Base-by-base conservation (phyloP, 2,797 vertebrate species). In the Cygnus olor region DNA sequence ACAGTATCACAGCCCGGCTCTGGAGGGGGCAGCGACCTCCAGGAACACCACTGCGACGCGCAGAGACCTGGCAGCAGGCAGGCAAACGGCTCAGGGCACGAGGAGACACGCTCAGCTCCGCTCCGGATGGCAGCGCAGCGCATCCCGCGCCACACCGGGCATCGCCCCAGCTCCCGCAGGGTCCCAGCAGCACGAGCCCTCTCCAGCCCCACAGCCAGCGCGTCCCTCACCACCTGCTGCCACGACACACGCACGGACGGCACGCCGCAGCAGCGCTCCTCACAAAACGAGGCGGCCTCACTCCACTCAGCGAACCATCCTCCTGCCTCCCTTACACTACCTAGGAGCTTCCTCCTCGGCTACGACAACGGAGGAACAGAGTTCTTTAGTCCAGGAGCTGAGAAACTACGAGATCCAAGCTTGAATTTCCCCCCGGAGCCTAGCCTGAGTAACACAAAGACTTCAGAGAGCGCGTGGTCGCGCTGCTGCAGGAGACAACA, bases 1-100 rank as follows among this genome's bases (percentile, higher is more conserved):
- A 97, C 93, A 97, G 98, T 71, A 96, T 97, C 97, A 97, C 68
- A 97, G 97, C 95, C 92, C 25, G 90, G 73, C 90, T 94, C 76
- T 68, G 69, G 72, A 72, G 70, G 71, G 83, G 65, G 83, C 73
- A 44, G 24, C 22, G 44, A 86, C 21, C 80, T 93, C 83, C 45
- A 56, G 93, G 91, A 81, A 94, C 80, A 72, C 42, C 3, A 11
- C 70, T 40, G 60, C 3, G 6, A 84, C 76, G 51, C 80, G 17
- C 51, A 18, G 42, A 85, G 54, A 68, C 32, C 70, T 11, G 0
- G 1, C 54, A 68, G 79, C 81, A 28, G 38, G 85, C 56, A 45
- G 66, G 60, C 44, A n/a, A 22, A 28, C n/a, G 36, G 69, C 66
- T 77, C 71, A 2, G 0, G 56, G 19, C 47, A 16, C 0, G 1